Conservation (phyloP, 2,113 vertebrate species). For the Capreolus pygargus region DNA sequence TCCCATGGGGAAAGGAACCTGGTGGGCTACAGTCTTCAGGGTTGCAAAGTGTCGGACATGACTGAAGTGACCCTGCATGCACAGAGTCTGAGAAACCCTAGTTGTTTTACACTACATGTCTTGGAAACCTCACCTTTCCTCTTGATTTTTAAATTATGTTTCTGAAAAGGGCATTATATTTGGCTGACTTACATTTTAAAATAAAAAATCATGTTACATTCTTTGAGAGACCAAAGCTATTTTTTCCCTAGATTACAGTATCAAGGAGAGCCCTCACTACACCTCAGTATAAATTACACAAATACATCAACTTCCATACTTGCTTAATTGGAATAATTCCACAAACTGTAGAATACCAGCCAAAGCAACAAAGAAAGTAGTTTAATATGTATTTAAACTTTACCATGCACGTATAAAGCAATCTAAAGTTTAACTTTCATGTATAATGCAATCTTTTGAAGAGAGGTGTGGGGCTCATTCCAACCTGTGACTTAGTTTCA, state of each 20-base stretch:
- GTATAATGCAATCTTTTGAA: not conserved
- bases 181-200: not conserved
- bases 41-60: not conserved
- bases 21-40: not conserved
- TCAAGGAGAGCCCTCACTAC: not conserved
- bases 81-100: not conserved
- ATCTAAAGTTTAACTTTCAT: not conserved
- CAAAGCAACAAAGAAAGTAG: not conserved
- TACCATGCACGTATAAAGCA: not conserved
- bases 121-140: not conserved
- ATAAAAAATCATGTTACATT: not conserved
- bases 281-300: not conserved
- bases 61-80: not conserved
- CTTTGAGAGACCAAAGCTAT: not conserved
- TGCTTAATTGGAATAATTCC: not conserved
- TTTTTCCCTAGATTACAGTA: not conserved
- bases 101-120: not conserved
- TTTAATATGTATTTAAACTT: not conserved
- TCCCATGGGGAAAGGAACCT: not conserved
- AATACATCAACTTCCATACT: not conserved
- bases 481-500: not conserved
- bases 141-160: constrained; percentile 14
- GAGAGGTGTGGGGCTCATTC: not conserved
- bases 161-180: not conserved
- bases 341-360: not conserved